phyloP scores from a whole-genome alignment of 2,888 invertebrate species.

The Meganola albula region DNA sequence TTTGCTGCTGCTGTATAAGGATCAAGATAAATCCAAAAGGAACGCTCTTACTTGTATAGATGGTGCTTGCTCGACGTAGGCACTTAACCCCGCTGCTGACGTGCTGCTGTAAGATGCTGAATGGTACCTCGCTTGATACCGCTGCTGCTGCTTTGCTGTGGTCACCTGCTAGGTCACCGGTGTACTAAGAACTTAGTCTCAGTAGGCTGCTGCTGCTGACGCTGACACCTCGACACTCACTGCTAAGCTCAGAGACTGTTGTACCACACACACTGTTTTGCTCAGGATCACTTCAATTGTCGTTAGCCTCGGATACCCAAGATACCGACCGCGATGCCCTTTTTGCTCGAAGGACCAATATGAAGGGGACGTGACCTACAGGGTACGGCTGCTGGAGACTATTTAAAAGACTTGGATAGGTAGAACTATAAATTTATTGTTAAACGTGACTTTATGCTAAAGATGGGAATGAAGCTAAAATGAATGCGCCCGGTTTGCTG shows the following conservation, averaged over 20 bases:
- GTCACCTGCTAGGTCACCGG: not conserved
- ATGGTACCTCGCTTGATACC: not conserved
- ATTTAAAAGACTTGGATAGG: not conserved
- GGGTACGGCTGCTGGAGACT: not conserved
- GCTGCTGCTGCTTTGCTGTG: not conserved
- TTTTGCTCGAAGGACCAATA: not conserved
- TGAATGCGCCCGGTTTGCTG: not conserved
- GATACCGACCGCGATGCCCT: not conserved
- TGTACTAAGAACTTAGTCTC: not conserved
- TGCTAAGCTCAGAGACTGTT: not conserved
- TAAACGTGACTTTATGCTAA: not conserved
- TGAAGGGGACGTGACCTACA: not conserved
- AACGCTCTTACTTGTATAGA: not conserved
- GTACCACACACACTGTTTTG: not conserved
- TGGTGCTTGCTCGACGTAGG: not conserved
- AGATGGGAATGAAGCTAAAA: not conserved
- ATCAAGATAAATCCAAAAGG: not conserved
- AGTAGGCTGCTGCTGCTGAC: not conserved
- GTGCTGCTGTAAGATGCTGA: not conserved
- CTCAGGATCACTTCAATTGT: not conserved
- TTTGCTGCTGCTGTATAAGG: not conserved
- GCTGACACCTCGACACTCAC: not conserved
- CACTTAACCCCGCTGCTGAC: not conserved
- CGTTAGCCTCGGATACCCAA: not conserved
- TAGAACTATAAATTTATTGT: not conserved